Evolutionary conservation across 1,140 invertebrate species (phyloP), one percentile per base, ranked within the genome.

Genomic region (Gonatopus flavifemur): DNA sequence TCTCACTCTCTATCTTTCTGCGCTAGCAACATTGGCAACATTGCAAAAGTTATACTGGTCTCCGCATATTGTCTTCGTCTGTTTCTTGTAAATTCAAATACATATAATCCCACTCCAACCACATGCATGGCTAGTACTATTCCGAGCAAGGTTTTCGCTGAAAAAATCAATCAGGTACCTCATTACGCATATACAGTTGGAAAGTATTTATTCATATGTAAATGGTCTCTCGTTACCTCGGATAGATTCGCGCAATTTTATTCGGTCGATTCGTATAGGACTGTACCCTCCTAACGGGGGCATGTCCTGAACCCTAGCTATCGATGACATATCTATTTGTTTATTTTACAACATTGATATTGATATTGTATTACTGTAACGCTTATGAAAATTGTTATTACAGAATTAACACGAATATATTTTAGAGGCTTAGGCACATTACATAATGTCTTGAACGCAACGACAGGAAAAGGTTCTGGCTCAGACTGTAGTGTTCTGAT

Each of bases 1-100:
- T 9, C 57, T 52, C 52, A 61, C 58, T 8, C 2, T 55, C 58
- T 55, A 15, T 61, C 58, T 5, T 13, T 41, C 30, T 61, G 57
- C 2, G 58, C 58, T 0, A 30, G 0, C 32, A 61, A 21, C 0
- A 38, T 1, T 3, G 58, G 57, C 1, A 22, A 0, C 31, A 47
- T 12, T 16, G 58, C 58, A 4, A 41, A 7, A 7, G 33, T 30
- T 3, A 35, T n/a, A 16, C 58, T 61, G 32, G 9, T 55, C 12
- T 30, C 37, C 9, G 55, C 58, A 3, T 59, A 18, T 0, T 22
- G 0, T 0, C n/a, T 1, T 21, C 3, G 32, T 18, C 9, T 48
- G 0, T 15, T 0, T 0, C 0, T 0, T 18, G 12, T n/a, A 3
- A 3, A 28, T 35, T 2, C 32, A 3, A 16, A 0, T 3, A 1